These are phyloP conservation scores for Catagonus wagneri DNA, from an alignment of 2,113 vertebrate genomes.

Conservation along the genomic window DNA sequence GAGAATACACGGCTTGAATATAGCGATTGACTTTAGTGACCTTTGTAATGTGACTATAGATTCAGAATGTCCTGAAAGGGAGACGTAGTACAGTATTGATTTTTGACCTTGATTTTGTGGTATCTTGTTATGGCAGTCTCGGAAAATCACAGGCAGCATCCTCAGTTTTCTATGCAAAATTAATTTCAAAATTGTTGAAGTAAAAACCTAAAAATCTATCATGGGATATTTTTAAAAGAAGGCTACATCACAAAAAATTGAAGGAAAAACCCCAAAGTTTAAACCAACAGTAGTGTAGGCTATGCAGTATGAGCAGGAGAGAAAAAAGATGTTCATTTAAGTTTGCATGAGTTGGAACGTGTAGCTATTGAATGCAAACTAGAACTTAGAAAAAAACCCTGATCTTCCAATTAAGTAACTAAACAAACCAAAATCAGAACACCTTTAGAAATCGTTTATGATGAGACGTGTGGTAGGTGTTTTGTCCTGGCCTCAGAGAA, in stretches of 20 bases:
- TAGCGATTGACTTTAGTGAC: background rate
- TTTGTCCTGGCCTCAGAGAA: constrained; percentile 23
- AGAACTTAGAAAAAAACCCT: background rate
- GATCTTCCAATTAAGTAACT: constrained; percentile 33
- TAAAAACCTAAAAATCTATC: background rate
- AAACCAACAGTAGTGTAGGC: background rate
- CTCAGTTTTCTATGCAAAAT: background rate
- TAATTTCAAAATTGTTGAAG: constrained; percentile 32
- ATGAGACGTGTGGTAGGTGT: background rate
- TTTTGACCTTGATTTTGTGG: background rate
- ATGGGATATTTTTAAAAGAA: background rate
- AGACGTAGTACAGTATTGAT: background rate
- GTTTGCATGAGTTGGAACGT: background rate
- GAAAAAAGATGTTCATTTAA: background rate
- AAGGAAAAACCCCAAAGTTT: background rate
- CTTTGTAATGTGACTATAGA: background rate
- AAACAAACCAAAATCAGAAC: background rate
- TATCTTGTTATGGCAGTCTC: background rate
- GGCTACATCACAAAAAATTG: background rate
- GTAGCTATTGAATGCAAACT: background rate
- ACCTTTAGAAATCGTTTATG: background rate
- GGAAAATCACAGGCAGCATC: background rate
- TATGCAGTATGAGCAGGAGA: background rate
- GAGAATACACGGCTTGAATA: background rate
- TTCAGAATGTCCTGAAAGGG: background rate